These are phyloP conservation scores for Pyrocoelia pectoralis DNA, from an alignment of 2,888 invertebrate species.

Conservation along the genomic window DNA sequence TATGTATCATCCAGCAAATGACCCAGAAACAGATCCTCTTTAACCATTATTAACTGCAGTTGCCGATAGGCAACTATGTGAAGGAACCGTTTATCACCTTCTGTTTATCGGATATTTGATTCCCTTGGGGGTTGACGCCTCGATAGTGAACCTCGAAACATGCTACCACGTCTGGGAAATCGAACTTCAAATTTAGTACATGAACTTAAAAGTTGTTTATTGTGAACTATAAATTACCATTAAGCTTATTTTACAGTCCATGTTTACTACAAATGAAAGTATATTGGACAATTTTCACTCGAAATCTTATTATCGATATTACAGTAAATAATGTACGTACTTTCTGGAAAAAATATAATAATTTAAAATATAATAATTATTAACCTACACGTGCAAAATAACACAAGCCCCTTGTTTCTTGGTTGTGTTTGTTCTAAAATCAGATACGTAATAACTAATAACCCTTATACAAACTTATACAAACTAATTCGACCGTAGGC, in stretches of 20 bases:
- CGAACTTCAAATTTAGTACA: slow-evolving; percentile 23
- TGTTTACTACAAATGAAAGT: background rate
- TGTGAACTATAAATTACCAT: slow-evolving; percentile 7
- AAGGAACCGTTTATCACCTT: slow-evolving; percentile 42
- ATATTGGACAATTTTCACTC: too few species aligned
- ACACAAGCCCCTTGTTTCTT: too few species aligned
- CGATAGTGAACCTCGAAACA: slow-evolving; percentile 12
- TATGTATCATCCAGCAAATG: slow-evolving; percentile 23
- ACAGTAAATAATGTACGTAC: too few species aligned
- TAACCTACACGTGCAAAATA: too few species aligned
- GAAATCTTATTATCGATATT: too few species aligned
- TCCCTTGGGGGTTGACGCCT: slow-evolving; percentile 35
- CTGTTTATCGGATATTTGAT: slow-evolving; percentile 40
- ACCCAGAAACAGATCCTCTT: slow-evolving; percentile 40
- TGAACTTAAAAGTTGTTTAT: slow-evolving; percentile 15
- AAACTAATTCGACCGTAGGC: too few species aligned
- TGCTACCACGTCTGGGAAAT: slow-evolving; percentile 11
- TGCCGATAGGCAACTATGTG: slow-evolving; percentile 37
- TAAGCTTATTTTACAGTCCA: slow-evolving; percentile 12
- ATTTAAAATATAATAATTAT: too few species aligned
- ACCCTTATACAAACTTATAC: too few species aligned
- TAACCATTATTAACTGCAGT: slow-evolving; percentile 43
- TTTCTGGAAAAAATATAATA: too few species aligned
- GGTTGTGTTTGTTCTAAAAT: too few species aligned
- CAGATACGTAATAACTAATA: too few species aligned